Conservation (phyloP, 2,797 vertebrate species). For the Mormyrus hasselquistii region DNA sequence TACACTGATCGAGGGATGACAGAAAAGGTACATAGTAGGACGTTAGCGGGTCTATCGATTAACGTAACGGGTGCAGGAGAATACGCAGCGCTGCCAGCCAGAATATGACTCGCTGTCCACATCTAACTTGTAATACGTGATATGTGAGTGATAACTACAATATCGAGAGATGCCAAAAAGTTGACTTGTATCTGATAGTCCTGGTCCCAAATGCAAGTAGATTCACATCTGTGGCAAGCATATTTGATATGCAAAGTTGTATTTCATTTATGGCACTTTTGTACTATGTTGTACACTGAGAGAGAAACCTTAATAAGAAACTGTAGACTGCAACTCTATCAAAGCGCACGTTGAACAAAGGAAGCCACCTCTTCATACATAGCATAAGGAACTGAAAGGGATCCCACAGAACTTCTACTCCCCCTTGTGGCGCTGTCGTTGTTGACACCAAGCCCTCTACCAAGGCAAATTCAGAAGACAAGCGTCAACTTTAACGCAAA, state of each 20-base stretch:
- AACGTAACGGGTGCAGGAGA: background rate
- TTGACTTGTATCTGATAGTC: background rate
- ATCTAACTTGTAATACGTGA: background rate
- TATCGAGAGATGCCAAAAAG: background rate
- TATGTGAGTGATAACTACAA: background rate
- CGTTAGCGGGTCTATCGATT: background rate
- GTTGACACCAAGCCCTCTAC: background rate
- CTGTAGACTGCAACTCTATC: background rate
- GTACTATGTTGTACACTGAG: background rate
- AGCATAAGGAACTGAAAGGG: background rate
- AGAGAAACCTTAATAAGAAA: background rate
- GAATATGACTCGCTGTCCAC: background rate
- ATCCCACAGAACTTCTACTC: background rate
- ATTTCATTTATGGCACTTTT: background rate
- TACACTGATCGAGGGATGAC: background rate
- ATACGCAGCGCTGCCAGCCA: background rate
- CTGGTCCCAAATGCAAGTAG: background rate
- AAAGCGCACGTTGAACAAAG: background rate
- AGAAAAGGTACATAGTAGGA: background rate
- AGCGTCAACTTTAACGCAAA: background rate
- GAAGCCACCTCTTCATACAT: background rate
- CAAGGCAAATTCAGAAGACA: background rate
- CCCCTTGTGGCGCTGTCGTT: background rate
- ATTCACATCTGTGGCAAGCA: no score
- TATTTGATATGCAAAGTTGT: background rate